These are phyloP conservation scores for Dryomyza anilis DNA, from an alignment of 2,888 invertebrate genomes.

Conservation along the genomic window DNA sequence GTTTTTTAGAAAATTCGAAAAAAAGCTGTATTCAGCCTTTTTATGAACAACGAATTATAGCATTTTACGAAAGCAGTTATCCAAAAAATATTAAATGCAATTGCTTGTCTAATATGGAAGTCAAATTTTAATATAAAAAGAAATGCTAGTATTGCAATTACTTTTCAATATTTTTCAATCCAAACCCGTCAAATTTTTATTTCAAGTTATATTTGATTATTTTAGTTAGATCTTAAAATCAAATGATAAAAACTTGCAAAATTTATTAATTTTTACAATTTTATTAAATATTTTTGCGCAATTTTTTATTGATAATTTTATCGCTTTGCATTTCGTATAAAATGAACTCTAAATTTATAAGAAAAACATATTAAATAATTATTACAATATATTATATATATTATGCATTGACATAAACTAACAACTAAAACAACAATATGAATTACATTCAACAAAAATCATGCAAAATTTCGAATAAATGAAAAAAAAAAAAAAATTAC, in stretches of 20 bases:
- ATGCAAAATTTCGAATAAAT: not conserved
- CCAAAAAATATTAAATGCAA: too few species aligned
- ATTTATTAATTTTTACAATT: not conserved
- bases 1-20: too few species aligned
- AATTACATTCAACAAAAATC: conserved; percentile 2
- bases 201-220: too few species aligned
- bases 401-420: conserved; percentile 16
- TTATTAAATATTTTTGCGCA: not conserved
- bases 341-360: conserved; percentile 19
- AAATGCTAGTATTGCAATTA: too few species aligned
- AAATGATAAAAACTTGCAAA: not conserved
- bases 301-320: not conserved
- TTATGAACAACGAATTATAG: too few species aligned
- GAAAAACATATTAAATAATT: conserved; percentile 18
- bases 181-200: too few species aligned
- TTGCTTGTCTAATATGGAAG: too few species aligned
- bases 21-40: too few species aligned
- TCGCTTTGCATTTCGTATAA: conserved; percentile 8
- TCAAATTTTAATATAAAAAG: too few species aligned
- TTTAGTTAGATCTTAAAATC: too few species aligned
- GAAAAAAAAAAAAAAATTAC: not conserved
- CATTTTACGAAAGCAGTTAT: too few species aligned
- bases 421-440: not conserved
- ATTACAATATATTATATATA: conserved; percentile 20
- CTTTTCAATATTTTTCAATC: too few species aligned